phyloP scores from a whole-genome alignment of 2,888 invertebrate genomes.

The Drosophila macrospina region DNA sequence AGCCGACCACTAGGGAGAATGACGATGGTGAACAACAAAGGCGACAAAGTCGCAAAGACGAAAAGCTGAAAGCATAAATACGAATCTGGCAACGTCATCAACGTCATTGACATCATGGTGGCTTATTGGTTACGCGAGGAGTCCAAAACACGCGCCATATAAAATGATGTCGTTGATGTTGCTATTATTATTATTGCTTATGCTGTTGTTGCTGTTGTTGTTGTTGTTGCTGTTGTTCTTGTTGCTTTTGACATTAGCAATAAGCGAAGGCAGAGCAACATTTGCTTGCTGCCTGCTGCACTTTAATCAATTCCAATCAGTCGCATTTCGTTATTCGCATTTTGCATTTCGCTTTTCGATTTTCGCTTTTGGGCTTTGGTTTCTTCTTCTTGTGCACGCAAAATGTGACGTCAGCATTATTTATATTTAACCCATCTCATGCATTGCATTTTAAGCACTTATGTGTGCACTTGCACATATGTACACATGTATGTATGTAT shows the following conservation, averaged over 20 bases:
- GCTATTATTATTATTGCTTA: conserved; percentile 8
- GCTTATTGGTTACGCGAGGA: conserved; percentile 41
- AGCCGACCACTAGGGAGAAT: conserved; percentile 17
- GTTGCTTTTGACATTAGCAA: conserved; percentile 38
- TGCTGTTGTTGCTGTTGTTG: conserved; percentile 13
- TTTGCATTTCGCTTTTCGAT: conserved; percentile 35
- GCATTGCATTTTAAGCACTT: conserved; percentile 50
- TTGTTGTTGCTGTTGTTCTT: conserved; percentile 10
- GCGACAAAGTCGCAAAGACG: conserved; percentile 22
- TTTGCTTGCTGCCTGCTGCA: conserved; percentile 58
- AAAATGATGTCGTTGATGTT: conserved; percentile 33
- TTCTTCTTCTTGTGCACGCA: conserved; percentile 45
- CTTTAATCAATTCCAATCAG: conserved; percentile 77
- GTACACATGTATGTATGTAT: not conserved
- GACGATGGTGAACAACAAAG: conserved; percentile 43
- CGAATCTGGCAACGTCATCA: conserved; percentile 57
- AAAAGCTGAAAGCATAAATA: conserved; percentile 34
- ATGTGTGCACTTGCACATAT: not conserved
- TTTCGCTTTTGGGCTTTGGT: conserved; percentile 44
- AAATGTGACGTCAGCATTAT: conserved; percentile 73
- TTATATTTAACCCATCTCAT: conserved; percentile 68
- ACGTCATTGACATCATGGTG: conserved; percentile 61
- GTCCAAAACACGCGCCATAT: conserved; percentile 47
- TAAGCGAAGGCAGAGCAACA: conserved; percentile 30
- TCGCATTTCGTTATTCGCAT: conserved; percentile 41